Evolutionary conservation across 2,888 invertebrate species (phyloP).

Genomic region (Chrysina gloriosa): DNA sequence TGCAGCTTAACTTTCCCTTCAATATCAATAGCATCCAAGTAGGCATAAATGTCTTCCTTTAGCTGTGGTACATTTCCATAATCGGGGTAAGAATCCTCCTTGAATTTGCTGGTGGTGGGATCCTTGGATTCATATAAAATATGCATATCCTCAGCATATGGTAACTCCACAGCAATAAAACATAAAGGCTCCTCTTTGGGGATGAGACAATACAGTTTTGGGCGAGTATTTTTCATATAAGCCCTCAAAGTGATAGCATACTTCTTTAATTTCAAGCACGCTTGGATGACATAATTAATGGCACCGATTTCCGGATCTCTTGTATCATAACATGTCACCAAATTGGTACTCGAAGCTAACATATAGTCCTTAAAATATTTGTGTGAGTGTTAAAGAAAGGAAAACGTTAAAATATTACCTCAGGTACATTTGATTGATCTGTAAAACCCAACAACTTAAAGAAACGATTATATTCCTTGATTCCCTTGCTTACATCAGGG

Average conservation of each 20-base stretch:
- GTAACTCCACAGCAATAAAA: conserved; percentile 35
- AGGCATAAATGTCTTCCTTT: conserved; percentile 26
- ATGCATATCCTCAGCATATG: conserved; percentile 35
- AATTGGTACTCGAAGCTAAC: conserved; percentile 15
- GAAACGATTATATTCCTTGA: conserved; percentile 32
- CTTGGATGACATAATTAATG: conserved; percentile 33
- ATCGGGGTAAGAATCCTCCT: conserved; percentile 17
- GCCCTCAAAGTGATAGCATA: conserved; percentile 36
- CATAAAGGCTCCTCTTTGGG: conserved; percentile 21
- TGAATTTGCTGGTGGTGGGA: conserved; percentile 3
- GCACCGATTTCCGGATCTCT: conserved; percentile 9
- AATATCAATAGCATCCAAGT: conserved; percentile 25
- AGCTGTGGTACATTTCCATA: conserved; percentile 5
- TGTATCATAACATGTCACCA: conserved; percentile 1
- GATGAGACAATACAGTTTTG: conserved; percentile 37
- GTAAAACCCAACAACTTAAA: conserved; percentile 40
- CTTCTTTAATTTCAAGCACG: conserved; percentile 17
- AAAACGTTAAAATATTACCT: neutral
- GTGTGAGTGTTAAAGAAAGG: neutral
- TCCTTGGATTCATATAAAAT: conserved; percentile 21
- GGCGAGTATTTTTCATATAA: conserved; percentile 34
- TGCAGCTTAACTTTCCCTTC: conserved; percentile 31
- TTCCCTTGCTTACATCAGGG: conserved; percentile 31
- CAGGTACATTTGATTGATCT: conserved; percentile 26
- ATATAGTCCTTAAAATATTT: conserved; percentile 11